These are phyloP conservation scores for Carabus problematicus DNA, from an alignment of 2,888 invertebrate species.

Conservation along the genomic window DNA sequence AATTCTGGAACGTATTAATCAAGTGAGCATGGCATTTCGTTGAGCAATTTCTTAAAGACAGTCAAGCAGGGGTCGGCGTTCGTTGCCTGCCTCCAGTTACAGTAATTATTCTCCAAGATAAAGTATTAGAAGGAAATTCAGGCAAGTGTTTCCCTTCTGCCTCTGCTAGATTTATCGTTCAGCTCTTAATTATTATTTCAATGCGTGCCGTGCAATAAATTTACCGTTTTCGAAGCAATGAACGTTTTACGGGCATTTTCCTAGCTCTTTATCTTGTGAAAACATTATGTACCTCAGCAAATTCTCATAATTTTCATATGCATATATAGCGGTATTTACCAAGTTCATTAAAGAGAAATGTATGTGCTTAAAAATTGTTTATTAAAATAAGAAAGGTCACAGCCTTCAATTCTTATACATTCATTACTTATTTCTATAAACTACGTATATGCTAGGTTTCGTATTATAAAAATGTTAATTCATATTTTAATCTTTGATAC, in stretches of 20 bases:
- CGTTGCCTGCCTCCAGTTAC: slow-evolving; percentile 26
- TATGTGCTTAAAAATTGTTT: slow-evolving; percentile 1
- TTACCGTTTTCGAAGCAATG: slow-evolving; percentile 26
- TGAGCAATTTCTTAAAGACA: slow-evolving; percentile 40
- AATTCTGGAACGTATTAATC: slow-evolving; percentile 38
- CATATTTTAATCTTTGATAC: neutral
- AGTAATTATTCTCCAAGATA: slow-evolving; percentile 43
- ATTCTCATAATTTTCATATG: neutral
- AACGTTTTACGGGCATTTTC: slow-evolving; percentile 4
- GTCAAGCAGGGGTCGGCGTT: slow-evolving; percentile 13
- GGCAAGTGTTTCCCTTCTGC: slow-evolving; percentile 39
- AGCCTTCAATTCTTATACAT: slow-evolving; percentile 8
- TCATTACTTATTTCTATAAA: no score
- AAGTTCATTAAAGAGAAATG: slow-evolving; percentile 1
- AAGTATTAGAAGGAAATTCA: slow-evolving; percentile 43
- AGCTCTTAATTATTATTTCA: slow-evolving; percentile 43
- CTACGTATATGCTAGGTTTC: no score
- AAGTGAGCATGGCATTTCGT: slow-evolving; percentile 26
- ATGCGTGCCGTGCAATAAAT: slow-evolving; percentile 37
- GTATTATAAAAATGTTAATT: no score
- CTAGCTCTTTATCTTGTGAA: neutral
- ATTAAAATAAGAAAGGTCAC: slow-evolving; percentile 13
- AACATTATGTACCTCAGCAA: neutral
- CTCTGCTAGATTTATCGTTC: slow-evolving; percentile 36
- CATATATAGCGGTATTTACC: no score